phyloP scores from a whole-genome alignment of 2,113 vertebrate genomes.

The Corynorhinus townsendii region DNA sequence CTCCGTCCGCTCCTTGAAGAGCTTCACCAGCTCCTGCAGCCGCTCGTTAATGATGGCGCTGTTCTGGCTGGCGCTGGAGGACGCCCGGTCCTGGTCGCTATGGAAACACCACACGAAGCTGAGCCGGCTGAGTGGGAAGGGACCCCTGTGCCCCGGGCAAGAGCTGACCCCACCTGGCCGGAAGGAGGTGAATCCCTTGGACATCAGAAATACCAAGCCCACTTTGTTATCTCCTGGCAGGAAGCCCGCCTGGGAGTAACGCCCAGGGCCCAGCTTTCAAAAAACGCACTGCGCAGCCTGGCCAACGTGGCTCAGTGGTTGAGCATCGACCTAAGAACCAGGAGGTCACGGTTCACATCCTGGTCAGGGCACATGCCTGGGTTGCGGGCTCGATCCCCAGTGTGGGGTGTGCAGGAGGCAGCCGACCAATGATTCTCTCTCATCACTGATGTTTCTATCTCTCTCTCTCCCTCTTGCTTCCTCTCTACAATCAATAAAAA shows the following conservation, averaged over 20 bases:
- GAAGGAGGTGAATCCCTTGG: neutral
- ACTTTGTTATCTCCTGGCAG: neutral
- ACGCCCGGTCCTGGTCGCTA: slow-evolving; percentile 80
- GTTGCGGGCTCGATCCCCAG: too few relatives aligned
- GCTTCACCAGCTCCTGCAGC: slow-evolving; percentile 88
- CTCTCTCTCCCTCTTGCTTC: too few relatives aligned
- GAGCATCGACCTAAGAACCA: too few relatives aligned
- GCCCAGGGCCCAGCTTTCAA: neutral
- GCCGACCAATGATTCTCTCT: too few relatives aligned
- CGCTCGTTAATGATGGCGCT: slow-evolving; percentile 84
- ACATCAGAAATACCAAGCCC: neutral
- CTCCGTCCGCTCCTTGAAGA: slow-evolving; percentile 92
- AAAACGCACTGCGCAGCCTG: rapidly evolving
- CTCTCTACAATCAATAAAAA: too few relatives aligned
- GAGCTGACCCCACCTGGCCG: neutral
- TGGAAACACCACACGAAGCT: rapidly evolving
- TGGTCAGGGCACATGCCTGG: too few relatives aligned
- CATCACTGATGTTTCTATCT: too few relatives aligned
- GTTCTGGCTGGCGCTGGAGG: slow-evolving; percentile 83
- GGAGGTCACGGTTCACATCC: too few relatives aligned
- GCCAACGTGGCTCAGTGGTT: too few relatives aligned
- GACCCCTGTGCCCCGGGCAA: rapidly evolving
- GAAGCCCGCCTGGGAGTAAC: neutral
- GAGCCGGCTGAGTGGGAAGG: neutral
- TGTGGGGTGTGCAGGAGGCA: too few relatives aligned